Evolutionary conservation across 37 sponge, comb jelly and placozoan genomes (phyloP), one percentile per base, ranked within the genome.

Genomic region (Geodia barretti): DNA sequence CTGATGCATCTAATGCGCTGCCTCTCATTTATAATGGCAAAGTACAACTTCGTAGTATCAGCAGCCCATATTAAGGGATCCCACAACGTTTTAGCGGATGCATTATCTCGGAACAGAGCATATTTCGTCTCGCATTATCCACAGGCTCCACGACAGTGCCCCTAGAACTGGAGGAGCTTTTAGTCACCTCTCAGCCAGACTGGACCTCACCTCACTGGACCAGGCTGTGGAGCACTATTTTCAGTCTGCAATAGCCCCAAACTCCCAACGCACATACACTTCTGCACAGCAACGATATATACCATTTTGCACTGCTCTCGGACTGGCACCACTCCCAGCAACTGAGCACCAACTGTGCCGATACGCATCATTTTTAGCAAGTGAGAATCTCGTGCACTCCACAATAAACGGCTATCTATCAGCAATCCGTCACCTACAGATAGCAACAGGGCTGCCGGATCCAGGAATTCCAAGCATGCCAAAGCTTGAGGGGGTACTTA

Each of bases 1-100:
- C 4, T 75, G 26, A 77, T 85, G 86, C 86, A 85, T 30, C 54
- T 85, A 31, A 28, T 85, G 25, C 54, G 86, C 41, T 78, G 71
- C 65, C 26, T 85, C 30, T 33, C 8, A 14, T 77, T 83, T 42
- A 0, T 68, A 47, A 28, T 70, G 0, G 76, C 54, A 33, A 62
- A 30, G 21, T 64, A 29, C 42, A 26, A 75, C 30, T 59, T 75
- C 1, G 19, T 25, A 21, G 23, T 83, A 2, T 21, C 35, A 2
- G 71, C 85, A 0, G 1, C 20, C 5, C 77, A 84, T 43, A 39
- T 84, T 0, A 11, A 61, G 24, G 75, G 75, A 32, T 37, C 7
- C 0, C 31, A 5, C 23, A 68, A 79, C 38, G 37, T 19, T 2
- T 36, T 72, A 62, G 77, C 86, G 0, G 86, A 77, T 77, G 79